Conservation (phyloP, 2,113 vertebrate genomes). For the Nibea coibor region DNA sequence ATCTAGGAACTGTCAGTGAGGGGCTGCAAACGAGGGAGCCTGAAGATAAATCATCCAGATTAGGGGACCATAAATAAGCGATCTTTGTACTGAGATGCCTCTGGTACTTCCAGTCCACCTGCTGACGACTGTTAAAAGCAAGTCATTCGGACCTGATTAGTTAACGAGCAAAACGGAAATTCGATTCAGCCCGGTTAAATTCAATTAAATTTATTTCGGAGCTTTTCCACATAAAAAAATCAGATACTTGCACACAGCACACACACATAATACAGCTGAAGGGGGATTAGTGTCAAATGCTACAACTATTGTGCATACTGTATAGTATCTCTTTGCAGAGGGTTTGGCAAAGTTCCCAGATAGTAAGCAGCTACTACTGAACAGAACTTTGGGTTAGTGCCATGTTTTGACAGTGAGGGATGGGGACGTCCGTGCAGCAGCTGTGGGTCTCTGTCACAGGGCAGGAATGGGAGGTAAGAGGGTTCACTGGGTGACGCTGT, state of each 20-base stretch:
- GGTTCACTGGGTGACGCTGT: constrained; percentile 53
- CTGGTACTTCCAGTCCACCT: constrained; percentile 22
- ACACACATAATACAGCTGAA: constrained; percentile 43
- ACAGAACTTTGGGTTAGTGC: constrained; percentile 59
- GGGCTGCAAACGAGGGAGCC: constrained; percentile 31
- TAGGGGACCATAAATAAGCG: constrained; percentile 60
- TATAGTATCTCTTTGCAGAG: constrained; percentile 56
- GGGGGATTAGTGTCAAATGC: constrained; percentile 59
- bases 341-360: constrained; percentile 61
- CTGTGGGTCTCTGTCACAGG: constrained; percentile 79
- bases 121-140: constrained; percentile 9
- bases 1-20: constrained; percentile 58
- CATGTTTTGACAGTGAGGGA: constrained; percentile 76
- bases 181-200: neutral
- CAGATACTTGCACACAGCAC: neutral
- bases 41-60: constrained; percentile 69
- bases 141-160: constrained; percentile 31
- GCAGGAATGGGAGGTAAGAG: constrained; percentile 52
- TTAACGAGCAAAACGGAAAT: constrained; percentile 19
- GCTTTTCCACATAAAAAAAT: neutral
- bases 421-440: constrained; percentile 71
- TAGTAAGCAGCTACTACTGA: constrained; percentile 66
- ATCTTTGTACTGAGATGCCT: constrained; percentile 66
- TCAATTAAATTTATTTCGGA: neutral
- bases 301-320: constrained; percentile 55